Evolutionary conservation across 2,888 invertebrate genomes (phyloP), one percentile per base, ranked within the genome.

Genomic region (Quadriops clusia): DNA sequence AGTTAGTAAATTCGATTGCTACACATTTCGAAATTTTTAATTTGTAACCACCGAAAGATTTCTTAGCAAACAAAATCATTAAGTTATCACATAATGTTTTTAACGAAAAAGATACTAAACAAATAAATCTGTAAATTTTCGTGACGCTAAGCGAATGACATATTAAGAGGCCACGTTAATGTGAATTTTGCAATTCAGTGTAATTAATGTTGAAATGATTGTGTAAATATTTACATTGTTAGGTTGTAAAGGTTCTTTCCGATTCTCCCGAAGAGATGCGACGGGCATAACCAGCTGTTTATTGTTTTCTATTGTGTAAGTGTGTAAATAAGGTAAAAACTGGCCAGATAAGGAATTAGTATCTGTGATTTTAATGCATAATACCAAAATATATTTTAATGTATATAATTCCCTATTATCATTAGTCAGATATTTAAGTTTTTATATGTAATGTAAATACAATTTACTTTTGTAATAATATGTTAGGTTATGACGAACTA

Each of bases 331-430:
- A 23, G 26, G 26, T 24, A 20, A 6, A 21, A 25, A 15, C 25
- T 25, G 56, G 55, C 56, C 55, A 55, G 55, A 51, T 50, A 49
- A 50, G 49, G n/a, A 45, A 44, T 57, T 58, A 54, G 55, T 58
- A 54, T 57, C 59, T 60, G 59, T 60, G 59, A 60, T 60, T 58
- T 58, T 51, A 53, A 51, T 54, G 54, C 50, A 50, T 41, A 38
- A 56, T 40, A 47, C 44, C 45, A 43, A 46, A 44, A 43, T 38
- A 44, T 37, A 52, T 31, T 38, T 33, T 41, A 35, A 53, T 39
- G 37, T 33, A 40, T 47, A 49, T 47, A 46, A 47, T 49, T 50
- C 45, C 46, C 43, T 53, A 49, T 52, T 50, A 50, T 50, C 43
- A 48, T 44, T 46, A 45, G 36, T 50, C 50, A 50, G 49, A 49